These are phyloP conservation scores for Blomia tropicalis DNA, from an alignment of 2,888 invertebrate species.

Conservation along the genomic window DNA sequence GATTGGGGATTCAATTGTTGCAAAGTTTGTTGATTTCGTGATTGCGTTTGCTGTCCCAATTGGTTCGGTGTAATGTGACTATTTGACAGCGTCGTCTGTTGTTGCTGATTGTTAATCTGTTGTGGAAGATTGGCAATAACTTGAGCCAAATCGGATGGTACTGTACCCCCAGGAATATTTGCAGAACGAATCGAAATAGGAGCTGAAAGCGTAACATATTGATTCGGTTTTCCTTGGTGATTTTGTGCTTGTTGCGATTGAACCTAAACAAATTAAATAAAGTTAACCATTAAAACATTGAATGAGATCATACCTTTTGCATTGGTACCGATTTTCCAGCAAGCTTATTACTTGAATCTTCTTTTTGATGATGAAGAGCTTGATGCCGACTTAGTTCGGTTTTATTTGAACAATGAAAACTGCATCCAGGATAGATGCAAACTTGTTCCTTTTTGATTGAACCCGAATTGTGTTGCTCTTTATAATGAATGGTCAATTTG, in stretches of 20 bases:
- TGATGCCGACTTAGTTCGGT: neutral
- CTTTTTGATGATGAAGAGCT: neutral
- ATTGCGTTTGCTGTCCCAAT: neutral
- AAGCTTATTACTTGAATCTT: too few species aligned
- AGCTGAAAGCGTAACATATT: too few species aligned
- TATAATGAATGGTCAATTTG: slow-evolving; percentile 9
- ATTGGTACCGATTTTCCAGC: too few species aligned
- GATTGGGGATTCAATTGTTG: neutral
- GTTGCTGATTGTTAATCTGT: neutral
- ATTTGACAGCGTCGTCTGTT: neutral
- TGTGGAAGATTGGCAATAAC: neutral
- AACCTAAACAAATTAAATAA: neutral
- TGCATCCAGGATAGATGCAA: neutral
- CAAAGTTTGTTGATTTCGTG: neutral
- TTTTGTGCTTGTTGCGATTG: neutral
- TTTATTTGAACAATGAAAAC: neutral
- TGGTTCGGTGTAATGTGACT: neutral
- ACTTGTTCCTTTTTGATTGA: neutral
- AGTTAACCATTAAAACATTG: neutral
- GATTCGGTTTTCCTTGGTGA: neutral
- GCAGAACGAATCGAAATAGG: too few species aligned
- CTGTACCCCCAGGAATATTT: too few species aligned
- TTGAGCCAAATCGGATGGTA: neutral
- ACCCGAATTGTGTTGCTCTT: too few species aligned
- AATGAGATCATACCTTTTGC: too few species aligned